Evolutionary conservation across 2,888 invertebrate species (phyloP).

Genomic region (Drosophila incognita): DNA sequence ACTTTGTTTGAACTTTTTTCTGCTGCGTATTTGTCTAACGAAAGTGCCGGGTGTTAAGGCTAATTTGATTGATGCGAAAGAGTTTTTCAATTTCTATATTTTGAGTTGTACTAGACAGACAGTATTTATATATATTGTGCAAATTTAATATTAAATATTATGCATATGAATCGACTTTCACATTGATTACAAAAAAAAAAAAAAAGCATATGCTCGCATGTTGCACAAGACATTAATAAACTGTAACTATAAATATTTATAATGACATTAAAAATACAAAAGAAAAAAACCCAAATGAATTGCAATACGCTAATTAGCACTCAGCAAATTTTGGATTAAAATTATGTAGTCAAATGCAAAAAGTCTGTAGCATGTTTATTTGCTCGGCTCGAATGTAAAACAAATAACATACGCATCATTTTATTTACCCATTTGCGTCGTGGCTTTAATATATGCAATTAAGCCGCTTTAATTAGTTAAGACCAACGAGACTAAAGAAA

Average conservation of each 20-base stretch:
- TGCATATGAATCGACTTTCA: not conserved
- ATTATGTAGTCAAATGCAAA: conserved; percentile 15
- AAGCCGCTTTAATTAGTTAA: conserved; percentile 63
- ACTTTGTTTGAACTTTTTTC: conserved; percentile 29
- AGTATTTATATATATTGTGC: not conserved
- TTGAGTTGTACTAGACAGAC: not conserved
- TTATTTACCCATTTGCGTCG: conserved; percentile 14
- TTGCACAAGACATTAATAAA: not conserved
- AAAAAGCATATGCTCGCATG: not conserved
- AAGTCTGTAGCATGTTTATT: conserved; percentile 26
- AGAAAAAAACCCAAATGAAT: conserved; percentile 2
- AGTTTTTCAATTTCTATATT: not conserved
- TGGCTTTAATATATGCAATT: conserved; percentile 67
- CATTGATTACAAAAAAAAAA: not conserved
- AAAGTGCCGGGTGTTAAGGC: not conserved
- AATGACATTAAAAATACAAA: not conserved
- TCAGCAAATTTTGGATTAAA: conserved; percentile 3
- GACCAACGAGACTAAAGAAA: conserved; percentile 28
- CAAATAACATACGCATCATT: conserved; percentile 22
- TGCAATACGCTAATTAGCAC: conserved; percentile 21
- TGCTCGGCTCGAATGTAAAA: conserved; percentile 25
- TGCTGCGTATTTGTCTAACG: conserved; percentile 6
- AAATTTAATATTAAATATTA: not conserved
- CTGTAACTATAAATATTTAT: not conserved
- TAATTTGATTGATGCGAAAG: conserved; percentile 28